Base-by-base conservation (phyloP, 2,113 vertebrate species). In the Montifringilla adamsi region DNA sequence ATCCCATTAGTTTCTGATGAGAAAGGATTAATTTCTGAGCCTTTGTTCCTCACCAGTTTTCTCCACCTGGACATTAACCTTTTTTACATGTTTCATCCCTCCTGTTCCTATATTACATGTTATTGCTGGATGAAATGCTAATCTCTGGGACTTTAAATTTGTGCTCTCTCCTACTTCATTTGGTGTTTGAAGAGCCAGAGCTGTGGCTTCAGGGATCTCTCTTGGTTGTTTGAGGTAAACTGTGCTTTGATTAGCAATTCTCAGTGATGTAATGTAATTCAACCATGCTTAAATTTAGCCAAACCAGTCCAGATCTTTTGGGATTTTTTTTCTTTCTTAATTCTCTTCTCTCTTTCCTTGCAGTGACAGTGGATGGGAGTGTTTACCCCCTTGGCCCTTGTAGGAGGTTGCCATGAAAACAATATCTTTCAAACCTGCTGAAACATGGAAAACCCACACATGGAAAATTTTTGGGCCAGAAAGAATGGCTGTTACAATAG, bases 381-480 rank as follows among this genome's bases (percentile, higher is more conserved):
- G 12, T 15, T 84, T 0, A 4, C 8, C 7, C 8, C 7, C 13
- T 22, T 37, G 1, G 13, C 12, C 33, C 21, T 14, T 63, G 30
- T 24, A 47, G 44, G 39, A 59, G 1, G 9, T 23, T 84, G 56
- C 31, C 27, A 21, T 78, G 68, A 81, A 78, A 84, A 94, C 76
- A 95, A 87, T 72, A 92, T 73, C 89, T 96, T 91, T 76, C 31
- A 94, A 95, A 95, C 91, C 87, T 94, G 77, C 50, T 85, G 77
- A 66, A 89, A 95, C 80, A 79, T 62, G 66, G 60, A 73, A 87
- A 94, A 56, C 70, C 62, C 89, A 91, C 91, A 93, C 78, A 60
- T 30, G 66, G 87, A 91, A 92, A 91, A 35, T 3, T 27, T 41
- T 46, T 3, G 37, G 24, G 23, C 11, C 16, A 30, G 46, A 35